Base-by-base conservation (phyloP, 2,888 invertebrate genomes). In the Metacarcinus magister region DNA sequence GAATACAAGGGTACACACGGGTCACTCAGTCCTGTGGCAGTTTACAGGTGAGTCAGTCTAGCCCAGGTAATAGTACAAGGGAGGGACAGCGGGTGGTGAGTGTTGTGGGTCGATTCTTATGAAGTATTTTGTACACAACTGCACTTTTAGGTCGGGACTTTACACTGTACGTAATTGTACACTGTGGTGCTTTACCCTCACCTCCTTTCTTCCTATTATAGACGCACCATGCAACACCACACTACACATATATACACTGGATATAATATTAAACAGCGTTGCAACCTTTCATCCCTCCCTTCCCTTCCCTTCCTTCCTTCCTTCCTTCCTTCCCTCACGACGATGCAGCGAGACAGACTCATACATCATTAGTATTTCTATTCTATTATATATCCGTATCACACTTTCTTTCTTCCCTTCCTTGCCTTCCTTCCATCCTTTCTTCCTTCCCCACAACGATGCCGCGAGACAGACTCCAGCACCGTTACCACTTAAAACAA, bases 101-200 rank as follows among this genome's bases (percentile, higher is more conserved):
- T 67, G n/a, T 4, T 67, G 67, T 67, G n/a, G 67, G 67, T 67
- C 67, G 67, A 67, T 67, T 67, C 67, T 7, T n/a, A 23, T 67
- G 67, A 67, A 67, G 67, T 67, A 67, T 67, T 67, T 67, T 67
- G 67, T 67, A 67, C 67, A 67, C 67, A 67, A 67, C 67, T 67
- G 67, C 67, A 67, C 67, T 67, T 67, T 67, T 67, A n/a, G 7
- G 67, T 67, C 7, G 67, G n/a, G 67, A n/a, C 0, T 67, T 67
- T 67, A 67, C 23, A 67, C n/a, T 67, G 67, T n/a, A 67, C n/a
- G 19, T 67, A 67, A 67, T 67, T 67, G 67, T 67, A n/a, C 16
- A 54, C 54, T 54, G n/a, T n/a, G 67, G 67, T n/a, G 7, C 2
- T 0, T 32, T 10, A 2, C 32, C 10, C 28, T 82, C 82, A 10